phyloP scores from a whole-genome alignment of 2,797 vertebrate species.

The Setipinna tenuifilis region DNA sequence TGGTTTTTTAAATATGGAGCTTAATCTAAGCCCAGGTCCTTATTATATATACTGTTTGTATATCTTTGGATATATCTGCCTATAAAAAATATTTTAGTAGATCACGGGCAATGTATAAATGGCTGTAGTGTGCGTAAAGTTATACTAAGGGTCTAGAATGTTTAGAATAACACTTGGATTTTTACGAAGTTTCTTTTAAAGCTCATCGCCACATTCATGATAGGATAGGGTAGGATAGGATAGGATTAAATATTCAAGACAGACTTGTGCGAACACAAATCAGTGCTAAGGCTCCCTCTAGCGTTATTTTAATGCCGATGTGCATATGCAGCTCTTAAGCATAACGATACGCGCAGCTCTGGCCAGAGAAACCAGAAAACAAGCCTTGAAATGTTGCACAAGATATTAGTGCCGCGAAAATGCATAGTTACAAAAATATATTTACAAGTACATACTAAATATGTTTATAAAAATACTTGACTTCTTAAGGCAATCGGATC shows the following conservation, averaged over 20 bases:
- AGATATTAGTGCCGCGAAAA: neutral
- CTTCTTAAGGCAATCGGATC: neutral
- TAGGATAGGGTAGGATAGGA: neutral
- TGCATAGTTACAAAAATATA: neutral
- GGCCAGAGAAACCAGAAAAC: neutral
- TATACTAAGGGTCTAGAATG: neutral
- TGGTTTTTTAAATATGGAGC: too few relatives aligned
- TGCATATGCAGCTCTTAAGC: neutral
- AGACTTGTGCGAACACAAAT: constrained; percentile 5
- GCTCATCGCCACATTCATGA: neutral
- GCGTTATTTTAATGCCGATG: constrained; percentile 16
- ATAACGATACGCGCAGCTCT: neutral
- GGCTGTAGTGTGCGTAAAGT: neutral
- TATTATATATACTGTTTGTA: too few relatives aligned
- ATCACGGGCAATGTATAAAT: too few relatives aligned
- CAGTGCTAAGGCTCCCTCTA: constrained; percentile 58
- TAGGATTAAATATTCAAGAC: constrained; percentile 23
- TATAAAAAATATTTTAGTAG: too few relatives aligned
- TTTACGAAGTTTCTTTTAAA: neutral
- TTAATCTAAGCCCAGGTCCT: too few relatives aligned
- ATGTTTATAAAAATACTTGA: neutral
- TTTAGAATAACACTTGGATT: neutral
- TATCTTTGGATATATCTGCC: too few relatives aligned
- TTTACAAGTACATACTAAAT: neutral
- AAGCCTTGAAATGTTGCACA: neutral